A percentile compares a stretch with the other conserved stretches of the same genome.
Evolutionary conservation across 2,113 vertebrate genomes (phyloP).

Genomic region (Paralichthys olivaceus): DNA sequence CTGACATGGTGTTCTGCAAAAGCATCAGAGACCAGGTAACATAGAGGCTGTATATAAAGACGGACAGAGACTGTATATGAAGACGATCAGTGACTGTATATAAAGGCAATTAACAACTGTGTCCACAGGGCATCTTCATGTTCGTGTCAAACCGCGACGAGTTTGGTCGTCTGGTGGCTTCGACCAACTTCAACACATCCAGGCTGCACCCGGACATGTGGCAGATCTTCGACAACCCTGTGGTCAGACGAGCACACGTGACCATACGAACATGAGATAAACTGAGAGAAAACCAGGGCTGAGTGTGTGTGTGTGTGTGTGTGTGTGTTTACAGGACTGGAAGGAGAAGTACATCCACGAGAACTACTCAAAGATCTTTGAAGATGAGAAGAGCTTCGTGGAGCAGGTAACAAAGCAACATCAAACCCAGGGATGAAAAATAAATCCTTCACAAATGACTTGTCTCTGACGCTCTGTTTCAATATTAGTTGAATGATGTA

Average conservation of each 20-base stretch:
- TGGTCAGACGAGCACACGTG: conserved; percentile 34
- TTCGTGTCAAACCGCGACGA: conserved; percentile 73
- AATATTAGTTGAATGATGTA: too few species aligned
- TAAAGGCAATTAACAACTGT: too few species aligned
- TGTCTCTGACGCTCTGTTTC: too few species aligned
- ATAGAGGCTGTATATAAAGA: too few species aligned
- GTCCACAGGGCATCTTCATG: conserved; percentile 72
- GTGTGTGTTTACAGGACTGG: conserved; percentile 70
- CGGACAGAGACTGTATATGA: background rate
- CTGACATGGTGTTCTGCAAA: conserved; percentile 75
- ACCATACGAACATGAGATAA: background rate
- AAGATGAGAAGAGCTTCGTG: conserved; percentile 41
- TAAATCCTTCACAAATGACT: too few species aligned
- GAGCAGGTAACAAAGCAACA: conserved; percentile 56
- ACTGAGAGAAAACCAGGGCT: fast-evolving
- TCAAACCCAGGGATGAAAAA: background rate
- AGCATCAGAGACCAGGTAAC: conserved; percentile 71
- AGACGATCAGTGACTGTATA: too few species aligned
- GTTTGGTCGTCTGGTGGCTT: conserved; percentile 68
- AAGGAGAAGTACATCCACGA: conserved; percentile 72
- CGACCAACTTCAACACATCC: conserved; percentile 71
- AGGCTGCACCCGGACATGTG: conserved; percentile 76
- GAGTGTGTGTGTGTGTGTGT: conserved; percentile 20
- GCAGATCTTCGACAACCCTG: conserved; percentile 78
- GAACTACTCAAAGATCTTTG: conserved; percentile 73